Base-by-base conservation (phyloP, 2,888 invertebrate species). In the Lobophora halterata region DNA sequence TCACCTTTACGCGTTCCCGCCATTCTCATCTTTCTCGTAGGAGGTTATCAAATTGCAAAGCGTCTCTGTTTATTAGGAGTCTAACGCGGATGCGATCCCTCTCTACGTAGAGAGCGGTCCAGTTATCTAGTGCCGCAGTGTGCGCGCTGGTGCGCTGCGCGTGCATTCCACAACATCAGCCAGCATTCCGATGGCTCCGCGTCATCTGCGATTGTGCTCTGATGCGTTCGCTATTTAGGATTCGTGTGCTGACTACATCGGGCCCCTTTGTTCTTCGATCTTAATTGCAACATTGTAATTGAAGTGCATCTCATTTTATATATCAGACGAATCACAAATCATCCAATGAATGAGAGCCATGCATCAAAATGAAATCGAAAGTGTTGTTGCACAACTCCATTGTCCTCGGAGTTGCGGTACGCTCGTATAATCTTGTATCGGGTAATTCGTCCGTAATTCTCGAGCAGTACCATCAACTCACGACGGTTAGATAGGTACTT, bases 151-250 rank as follows among this genome's bases (percentile, higher is more conserved):
- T 25, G 58, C 49, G 49, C 48, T 51, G 61, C 58, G 67, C 67
- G 71, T 79, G 74, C 73, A 81, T 76, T 79, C 74, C 67, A 62
- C n/a, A n/a, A n/a, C 70, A 75, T 73, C 72, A 68, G 72, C 80
- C 71, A 64, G 73, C 82, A 83, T 85, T 83, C 83, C 83, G 57
- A 76, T 70, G 58, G 67, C 46, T 41, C 50, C 65, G 70, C 80
- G 83, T 83, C 83, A 83, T 75, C 65, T 60, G 61, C 63, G 68
- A 72, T 67, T 71, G 71, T 71, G 66, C 64, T 62, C 56, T 64
- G 61, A 72, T 72, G 71, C 62, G 62, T 65, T 71, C 58, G 65
- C 61, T 65, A 68, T 72, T 70, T 65, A 62, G 68, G 65, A 65
- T 67, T 65, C 58, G 60, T 59, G n/a, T n/a, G 55, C 56, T 58